phyloP scores from a whole-genome alignment of 2,888 invertebrate genomes.

The Lobophora halterata region DNA sequence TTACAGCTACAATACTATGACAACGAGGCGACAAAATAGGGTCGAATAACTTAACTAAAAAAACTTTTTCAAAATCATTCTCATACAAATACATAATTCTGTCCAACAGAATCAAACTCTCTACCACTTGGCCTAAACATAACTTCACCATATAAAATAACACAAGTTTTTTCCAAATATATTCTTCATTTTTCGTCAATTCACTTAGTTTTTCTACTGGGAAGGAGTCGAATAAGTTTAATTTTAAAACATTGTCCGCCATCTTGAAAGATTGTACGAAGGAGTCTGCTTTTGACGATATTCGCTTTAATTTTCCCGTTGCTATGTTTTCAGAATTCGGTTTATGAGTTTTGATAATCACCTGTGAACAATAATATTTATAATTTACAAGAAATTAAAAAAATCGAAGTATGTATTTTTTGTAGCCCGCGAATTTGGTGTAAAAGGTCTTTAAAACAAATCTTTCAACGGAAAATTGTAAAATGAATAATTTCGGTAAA shows the following conservation, averaged over 20 bases:
- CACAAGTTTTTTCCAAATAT: constrained; percentile 81
- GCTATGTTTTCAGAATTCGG: constrained; percentile 45
- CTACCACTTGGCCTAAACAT: constrained; percentile 89
- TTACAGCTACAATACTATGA: constrained; percentile 85
- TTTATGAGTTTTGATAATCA: constrained; percentile 53
- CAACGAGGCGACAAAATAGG: constrained; percentile 91
- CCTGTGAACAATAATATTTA: too few species aligned
- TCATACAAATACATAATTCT: constrained; percentile 88
- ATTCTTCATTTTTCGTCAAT: constrained; percentile 41
- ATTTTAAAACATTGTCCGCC: constrained; percentile 83
- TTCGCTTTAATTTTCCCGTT: constrained; percentile 81
- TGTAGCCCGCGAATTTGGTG: too few species aligned
- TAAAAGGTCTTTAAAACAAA: too few species aligned
- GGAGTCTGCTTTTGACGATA: constrained; percentile 80
- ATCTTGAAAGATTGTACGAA: constrained; percentile 86
- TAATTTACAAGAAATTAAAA: too few species aligned
- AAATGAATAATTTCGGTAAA: too few species aligned
- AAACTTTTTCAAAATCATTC: constrained; percentile 72
- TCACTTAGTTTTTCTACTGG: constrained; percentile 43
- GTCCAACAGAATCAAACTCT: constrained; percentile 91
- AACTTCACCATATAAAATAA: constrained; percentile 89
- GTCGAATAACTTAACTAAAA: constrained; percentile 90
- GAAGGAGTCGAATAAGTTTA: constrained; percentile 70
- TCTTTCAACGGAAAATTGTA: too few species aligned
- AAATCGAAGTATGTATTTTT: too few species aligned